Evolutionary conservation across 2,888 invertebrate genomes (phyloP).

Genomic region (Erebia palarica): DNA sequence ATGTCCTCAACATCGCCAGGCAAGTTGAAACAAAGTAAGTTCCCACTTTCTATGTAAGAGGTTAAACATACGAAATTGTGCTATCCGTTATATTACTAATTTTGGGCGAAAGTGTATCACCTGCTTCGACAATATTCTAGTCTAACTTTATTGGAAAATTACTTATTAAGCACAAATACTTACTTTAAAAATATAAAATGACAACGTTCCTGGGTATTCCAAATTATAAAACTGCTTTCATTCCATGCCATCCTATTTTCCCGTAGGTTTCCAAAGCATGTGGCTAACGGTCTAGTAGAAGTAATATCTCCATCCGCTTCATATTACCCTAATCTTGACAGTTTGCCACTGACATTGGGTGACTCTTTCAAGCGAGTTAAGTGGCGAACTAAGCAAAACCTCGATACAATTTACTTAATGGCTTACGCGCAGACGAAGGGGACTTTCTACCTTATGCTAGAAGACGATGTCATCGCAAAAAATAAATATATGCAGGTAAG

Average conservation of each 20-base stretch:
- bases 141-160: not conserved
- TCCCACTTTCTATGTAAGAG: not conserved
- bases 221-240: slow-evolving; percentile 1
- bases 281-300: slow-evolving; percentile 92
- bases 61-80: too few species aligned
- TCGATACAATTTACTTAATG: slow-evolving; percentile 97
- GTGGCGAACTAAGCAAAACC: slow-evolving; percentile 97
- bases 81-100: too few species aligned
- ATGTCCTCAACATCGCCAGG: slow-evolving; percentile 87
- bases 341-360: slow-evolving; percentile 89
- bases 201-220: too few species aligned
- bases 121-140: not conserved
- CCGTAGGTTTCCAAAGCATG: slow-evolving; percentile 87
- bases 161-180: too few species aligned
- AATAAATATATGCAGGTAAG: slow-evolving; percentile 89
- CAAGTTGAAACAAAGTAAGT: slow-evolving; percentile 89
- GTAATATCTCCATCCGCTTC: slow-evolving; percentile 92
- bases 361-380: slow-evolving; percentile 92
- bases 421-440: slow-evolving; percentile 94
- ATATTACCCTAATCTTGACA: slow-evolving; percentile 94
- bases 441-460: slow-evolving; percentile 94
- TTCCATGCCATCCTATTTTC: slow-evolving; percentile 1
- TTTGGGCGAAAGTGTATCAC: too few species aligned
- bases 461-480: slow-evolving; percentile 96
- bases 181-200: too few species aligned